A percentile compares a stretch with the other conserved stretches of the same genome.
Conservation (phyloP, 1,140 invertebrate species). For the Drosophila funebris region DNA sequence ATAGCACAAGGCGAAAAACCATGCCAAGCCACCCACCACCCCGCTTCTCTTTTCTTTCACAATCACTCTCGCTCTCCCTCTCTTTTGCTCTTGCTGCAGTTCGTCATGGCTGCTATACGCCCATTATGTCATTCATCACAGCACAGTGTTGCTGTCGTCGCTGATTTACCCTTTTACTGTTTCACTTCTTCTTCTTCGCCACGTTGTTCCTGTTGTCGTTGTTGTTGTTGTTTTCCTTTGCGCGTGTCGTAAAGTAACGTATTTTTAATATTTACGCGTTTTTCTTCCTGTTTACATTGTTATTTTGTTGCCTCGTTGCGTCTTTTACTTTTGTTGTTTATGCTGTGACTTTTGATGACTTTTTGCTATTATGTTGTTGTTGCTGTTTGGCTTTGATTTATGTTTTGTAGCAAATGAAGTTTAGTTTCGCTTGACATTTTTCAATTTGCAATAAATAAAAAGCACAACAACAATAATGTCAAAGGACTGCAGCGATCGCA, state of each 20-base stretch:
- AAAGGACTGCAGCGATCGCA: slow-evolving; percentile 10
- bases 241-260: slow-evolving; percentile 51
- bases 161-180: slow-evolving; percentile 46
- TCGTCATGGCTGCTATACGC: slow-evolving; percentile 38
- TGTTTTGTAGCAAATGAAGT: slow-evolving; percentile 23
- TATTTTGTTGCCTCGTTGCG: neutral
- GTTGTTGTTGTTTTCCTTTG: slow-evolving; percentile 17
- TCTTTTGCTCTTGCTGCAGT: slow-evolving; percentile 2
- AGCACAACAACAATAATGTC: neutral
- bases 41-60: neutral
- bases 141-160: slow-evolving; percentile 15
- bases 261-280: slow-evolving; percentile 65
- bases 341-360: slow-evolving; percentile 23
- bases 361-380: slow-evolving; percentile 14
- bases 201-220: neutral
- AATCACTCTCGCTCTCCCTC: neutral
- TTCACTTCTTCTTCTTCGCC: neutral
- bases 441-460: slow-evolving; percentile 76
- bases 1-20: slow-evolving; percentile 10
- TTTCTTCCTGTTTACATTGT: slow-evolving; percentile 63
- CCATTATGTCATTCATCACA: slow-evolving; percentile 79
- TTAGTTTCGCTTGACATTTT: slow-evolving; percentile 63
- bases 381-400: slow-evolving; percentile 48
- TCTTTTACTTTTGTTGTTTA: slow-evolving; percentile 36
- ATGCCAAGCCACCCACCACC: neutral